These are phyloP conservation scores for Danio tinwini DNA, from an alignment of 2,797 vertebrate genomes.

Conservation along the genomic window DNA sequence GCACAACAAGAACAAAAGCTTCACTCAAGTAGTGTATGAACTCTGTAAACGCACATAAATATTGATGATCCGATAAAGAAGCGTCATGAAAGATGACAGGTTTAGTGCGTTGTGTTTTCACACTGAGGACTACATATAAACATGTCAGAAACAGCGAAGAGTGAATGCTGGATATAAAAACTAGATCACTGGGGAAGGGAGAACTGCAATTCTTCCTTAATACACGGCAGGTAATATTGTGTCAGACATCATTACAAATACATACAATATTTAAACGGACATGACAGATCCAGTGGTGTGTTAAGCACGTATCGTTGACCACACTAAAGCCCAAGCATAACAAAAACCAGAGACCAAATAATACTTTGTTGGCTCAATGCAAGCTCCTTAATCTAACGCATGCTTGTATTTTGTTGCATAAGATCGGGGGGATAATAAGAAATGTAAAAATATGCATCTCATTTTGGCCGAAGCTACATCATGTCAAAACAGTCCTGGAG, in stretches of 20 bases:
- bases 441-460: conserved; percentile 25
- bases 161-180: not conserved
- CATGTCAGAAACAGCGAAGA: not conserved
- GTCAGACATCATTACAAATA: not conserved
- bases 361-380: conserved; percentile 22
- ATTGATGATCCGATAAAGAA: not conserved
- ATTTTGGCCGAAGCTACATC: conserved; percentile 47
- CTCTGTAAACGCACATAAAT: not conserved
- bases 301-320: conserved; percentile 18
- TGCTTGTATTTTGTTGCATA: conserved; percentile 44
- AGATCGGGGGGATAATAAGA: conserved; percentile 34
- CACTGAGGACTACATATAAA: not conserved
- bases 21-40: not conserved
- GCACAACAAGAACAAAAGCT: not conserved
- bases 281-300: conserved; percentile 10
- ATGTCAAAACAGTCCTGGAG: conserved; percentile 40
- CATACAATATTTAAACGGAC: not conserved
- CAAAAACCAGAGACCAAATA: conserved; percentile 26
- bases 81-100: not conserved
- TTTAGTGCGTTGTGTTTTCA: not conserved
- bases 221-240: not conserved
- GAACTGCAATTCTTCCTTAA: not conserved
- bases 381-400: not conserved
- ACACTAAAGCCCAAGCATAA: not conserved
- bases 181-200: conserved; percentile 1